Conservation (phyloP, 2,113 vertebrate genomes). For the Steatornis caripensis region DNA sequence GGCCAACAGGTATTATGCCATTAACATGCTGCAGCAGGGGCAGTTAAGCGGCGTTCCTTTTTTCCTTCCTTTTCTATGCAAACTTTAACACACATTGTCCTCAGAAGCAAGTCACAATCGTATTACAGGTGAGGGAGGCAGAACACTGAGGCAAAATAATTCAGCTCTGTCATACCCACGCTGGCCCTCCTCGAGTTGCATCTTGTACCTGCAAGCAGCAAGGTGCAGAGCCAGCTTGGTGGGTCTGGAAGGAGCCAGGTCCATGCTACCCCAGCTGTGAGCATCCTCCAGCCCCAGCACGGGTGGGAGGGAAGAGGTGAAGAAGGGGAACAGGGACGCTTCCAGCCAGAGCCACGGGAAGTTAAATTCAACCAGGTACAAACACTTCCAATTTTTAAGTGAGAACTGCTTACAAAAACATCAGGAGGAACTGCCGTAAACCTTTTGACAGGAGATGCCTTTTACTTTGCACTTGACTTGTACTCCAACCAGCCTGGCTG, state of each 20-base stretch:
- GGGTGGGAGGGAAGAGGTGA: background rate
- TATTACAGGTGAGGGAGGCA: background rate
- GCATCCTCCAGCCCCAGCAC: background rate
- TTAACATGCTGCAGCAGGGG: accelerated
- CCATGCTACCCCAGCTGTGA: accelerated
- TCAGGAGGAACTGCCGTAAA: background rate
- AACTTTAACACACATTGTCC: background rate
- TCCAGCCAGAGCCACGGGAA: background rate
- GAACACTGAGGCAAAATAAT: background rate
- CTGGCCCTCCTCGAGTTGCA: accelerated
- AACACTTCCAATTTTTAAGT: background rate
- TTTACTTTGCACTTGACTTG: background rate
- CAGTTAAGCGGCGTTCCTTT: background rate
- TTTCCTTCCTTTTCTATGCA: background rate
- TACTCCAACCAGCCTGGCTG: background rate
- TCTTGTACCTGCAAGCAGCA: background rate
- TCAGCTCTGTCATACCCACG: background rate
- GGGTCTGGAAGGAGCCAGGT: background rate
- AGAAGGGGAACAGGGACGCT: background rate
- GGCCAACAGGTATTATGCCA: background rate
- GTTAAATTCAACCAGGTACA: background rate
- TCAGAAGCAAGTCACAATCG: background rate
- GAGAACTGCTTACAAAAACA: background rate
- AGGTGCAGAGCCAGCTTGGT: background rate
- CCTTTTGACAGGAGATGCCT: background rate